phyloP scores from a whole-genome alignment of 2,888 invertebrate species.

The Teleogryllus oceanicus region DNA sequence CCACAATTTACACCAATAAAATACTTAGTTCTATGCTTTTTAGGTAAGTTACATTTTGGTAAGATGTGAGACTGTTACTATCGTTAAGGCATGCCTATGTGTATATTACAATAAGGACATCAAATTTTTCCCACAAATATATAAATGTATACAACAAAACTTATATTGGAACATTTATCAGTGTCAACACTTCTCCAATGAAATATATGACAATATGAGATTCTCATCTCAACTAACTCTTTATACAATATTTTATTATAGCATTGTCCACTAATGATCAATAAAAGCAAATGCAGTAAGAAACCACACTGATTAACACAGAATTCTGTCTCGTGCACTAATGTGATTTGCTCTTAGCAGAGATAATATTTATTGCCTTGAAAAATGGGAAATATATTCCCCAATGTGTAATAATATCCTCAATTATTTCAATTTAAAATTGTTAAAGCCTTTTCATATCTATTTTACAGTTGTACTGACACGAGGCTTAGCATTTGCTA shows the following conservation, averaged over 20 bases:
- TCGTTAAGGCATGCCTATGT: background rate
- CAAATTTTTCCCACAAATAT: background rate
- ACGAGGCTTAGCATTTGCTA: background rate
- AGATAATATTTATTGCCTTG: no score
- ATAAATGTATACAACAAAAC: background rate
- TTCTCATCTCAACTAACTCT: background rate
- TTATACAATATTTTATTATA: background rate
- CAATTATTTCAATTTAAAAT: background rate
- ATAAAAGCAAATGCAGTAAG: background rate
- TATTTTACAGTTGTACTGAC: slow-evolving; percentile 5
- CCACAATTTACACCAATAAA: background rate
- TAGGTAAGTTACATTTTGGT: background rate
- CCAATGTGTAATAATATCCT: background rate
- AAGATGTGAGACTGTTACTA: background rate
- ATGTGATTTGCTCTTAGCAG: no score
- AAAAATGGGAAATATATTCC: no score
- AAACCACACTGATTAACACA: background rate
- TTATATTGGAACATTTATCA: background rate
- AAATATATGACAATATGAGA: background rate
- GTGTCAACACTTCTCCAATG: no score
- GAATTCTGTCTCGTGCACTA: background rate
- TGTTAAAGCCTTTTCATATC: background rate
- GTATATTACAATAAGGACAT: background rate
- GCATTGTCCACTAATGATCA: background rate
- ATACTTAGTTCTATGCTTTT: background rate